These are phyloP conservation scores for Creontiades dilutus DNA, from an alignment of 2,888 invertebrate genomes.

Conservation along the genomic window DNA sequence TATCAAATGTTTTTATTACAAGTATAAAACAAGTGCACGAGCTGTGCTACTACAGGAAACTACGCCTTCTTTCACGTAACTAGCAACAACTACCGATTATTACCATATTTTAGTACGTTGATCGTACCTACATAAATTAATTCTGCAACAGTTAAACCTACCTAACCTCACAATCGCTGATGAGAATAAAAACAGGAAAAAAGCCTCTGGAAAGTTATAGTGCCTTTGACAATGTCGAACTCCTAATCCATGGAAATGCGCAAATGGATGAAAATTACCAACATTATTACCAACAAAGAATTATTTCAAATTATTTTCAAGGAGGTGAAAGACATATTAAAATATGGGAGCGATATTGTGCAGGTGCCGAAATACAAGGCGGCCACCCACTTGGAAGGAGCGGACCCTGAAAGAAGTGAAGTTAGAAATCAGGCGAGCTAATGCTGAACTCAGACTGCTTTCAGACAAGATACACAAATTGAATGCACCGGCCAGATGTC, in stretches of 20 bases:
- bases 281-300: background rate
- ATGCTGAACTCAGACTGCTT: background rate
- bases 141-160: no score
- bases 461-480: constrained; percentile 9
- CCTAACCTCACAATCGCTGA: no score
- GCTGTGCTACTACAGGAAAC: no score
- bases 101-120: no score
- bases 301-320: background rate
- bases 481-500: background rate
- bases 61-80: no score
- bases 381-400: constrained; percentile 2
- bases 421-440: background rate
- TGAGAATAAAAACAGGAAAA: no score
- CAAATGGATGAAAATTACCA: background rate
- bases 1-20: no score
- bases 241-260: background rate
- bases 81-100: no score
- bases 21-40: no score
- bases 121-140: no score
- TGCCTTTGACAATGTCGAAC: background rate
- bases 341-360: background rate
- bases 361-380: background rate
- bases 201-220: no score
- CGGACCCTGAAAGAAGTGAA: background rate
- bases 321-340: background rate